Evolutionary conservation across 2,113 vertebrate species (phyloP).

Genomic region (Zosterops borbonicus): DNA sequence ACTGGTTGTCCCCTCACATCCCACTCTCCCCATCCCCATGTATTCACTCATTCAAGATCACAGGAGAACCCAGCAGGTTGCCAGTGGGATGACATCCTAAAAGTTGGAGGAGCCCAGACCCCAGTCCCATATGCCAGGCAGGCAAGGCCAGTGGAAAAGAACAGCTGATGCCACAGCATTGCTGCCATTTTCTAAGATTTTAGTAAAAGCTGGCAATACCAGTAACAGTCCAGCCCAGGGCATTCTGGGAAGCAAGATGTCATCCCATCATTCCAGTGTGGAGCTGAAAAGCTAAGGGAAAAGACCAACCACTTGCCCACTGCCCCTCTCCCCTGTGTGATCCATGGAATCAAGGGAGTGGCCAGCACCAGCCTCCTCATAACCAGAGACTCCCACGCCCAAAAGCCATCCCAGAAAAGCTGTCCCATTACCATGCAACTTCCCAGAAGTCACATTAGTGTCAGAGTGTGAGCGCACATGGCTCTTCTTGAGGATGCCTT

Average conservation of each 20-base stretch:
- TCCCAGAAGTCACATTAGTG: slow-evolving; percentile 84
- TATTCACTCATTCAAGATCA: neutral
- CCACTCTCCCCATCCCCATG: neutral
- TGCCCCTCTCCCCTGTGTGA: rapidly evolving
- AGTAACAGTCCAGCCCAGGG: neutral
- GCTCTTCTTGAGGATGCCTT: slow-evolving; percentile 73
- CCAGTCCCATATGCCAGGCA: neutral
- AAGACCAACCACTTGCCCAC: neutral
- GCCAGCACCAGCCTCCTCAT: neutral
- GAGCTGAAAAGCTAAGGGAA: neutral
- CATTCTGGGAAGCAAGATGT: neutral
- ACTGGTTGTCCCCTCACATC: neutral
- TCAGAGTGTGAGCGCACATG: slow-evolving; percentile 91
- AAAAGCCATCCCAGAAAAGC: neutral
- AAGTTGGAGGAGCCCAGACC: neutral
- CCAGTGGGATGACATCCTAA: neutral
- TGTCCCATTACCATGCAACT: slow-evolving; percentile 78
- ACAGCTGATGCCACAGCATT: neutral
- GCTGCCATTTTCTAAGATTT: neutral
- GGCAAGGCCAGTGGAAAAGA: neutral
- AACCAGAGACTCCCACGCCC: neutral
- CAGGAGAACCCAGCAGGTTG: neutral
- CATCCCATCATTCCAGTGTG: neutral
- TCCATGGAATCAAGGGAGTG: neutral
- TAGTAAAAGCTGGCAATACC: neutral